Percentiles rank a stretch among this genome's conserved stretches.
Conservation (phyloP, 1,140 invertebrate species). For the Drosophila bipectinata region DNA sequence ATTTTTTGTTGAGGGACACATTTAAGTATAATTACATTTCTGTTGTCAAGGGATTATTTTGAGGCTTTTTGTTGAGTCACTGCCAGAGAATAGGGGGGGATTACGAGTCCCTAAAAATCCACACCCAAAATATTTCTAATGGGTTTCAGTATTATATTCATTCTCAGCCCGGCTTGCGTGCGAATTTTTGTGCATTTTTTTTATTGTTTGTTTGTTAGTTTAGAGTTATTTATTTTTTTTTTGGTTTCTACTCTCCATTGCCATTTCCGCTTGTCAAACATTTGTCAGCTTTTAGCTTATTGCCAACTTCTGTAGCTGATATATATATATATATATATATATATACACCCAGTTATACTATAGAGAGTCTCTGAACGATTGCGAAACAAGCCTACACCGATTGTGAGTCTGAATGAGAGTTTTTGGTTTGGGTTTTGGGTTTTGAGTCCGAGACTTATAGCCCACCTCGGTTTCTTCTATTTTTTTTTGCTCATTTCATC, state of each 20-base stretch:
- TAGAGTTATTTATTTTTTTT: slow-evolving; percentile 16
- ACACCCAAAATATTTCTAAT: slow-evolving; percentile 11
- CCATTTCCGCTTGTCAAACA: slow-evolving; percentile 80
- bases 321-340: slow-evolving; percentile 23
- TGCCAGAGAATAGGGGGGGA: not conserved
- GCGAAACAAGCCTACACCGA: slow-evolving; percentile 70
- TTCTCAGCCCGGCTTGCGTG: slow-evolving; percentile 1
- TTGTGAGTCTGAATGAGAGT: slow-evolving; percentile 31
- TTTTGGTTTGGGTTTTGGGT: slow-evolving; percentile 8
- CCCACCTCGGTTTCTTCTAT: slow-evolving; percentile 21
- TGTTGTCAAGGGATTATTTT: not conserved
- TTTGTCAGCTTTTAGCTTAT: slow-evolving; percentile 81
- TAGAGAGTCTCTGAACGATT: slow-evolving; percentile 33
- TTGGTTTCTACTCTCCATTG: slow-evolving; percentile 48
- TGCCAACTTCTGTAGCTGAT: slow-evolving; percentile 50
- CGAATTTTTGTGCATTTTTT: slow-evolving; percentile 12
- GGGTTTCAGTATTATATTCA: slow-evolving; percentile 7
- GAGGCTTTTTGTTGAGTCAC: not conserved
- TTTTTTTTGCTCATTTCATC: slow-evolving; percentile 67
- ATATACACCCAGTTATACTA: too few species aligned
- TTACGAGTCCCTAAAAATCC: slow-evolving; percentile 3
- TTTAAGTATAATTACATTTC: not conserved
- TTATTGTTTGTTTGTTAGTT: slow-evolving; percentile 15
- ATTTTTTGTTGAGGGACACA: too few species aligned
- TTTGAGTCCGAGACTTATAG: slow-evolving; percentile 18